Evolutionary conservation across 2,888 invertebrate species (phyloP).

Genomic region (Lepidochitona cinerea): DNA sequence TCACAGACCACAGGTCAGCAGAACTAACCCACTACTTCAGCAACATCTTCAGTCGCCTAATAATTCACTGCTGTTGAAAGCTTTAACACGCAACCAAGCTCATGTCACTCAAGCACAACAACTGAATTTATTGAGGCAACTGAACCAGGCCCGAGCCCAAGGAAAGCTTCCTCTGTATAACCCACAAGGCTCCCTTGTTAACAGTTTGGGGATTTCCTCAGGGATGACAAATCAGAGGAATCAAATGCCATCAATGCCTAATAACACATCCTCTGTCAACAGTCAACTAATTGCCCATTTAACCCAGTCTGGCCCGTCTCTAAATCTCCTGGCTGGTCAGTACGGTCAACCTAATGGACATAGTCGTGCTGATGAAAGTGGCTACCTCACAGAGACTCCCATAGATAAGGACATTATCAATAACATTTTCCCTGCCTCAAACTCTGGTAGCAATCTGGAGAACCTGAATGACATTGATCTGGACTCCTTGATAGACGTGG

Average conservation of each 20-base stretch:
- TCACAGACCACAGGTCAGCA: background rate
- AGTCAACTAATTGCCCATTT: constrained; percentile 10
- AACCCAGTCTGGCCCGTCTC: background rate
- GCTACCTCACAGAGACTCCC: background rate
- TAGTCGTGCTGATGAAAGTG: background rate
- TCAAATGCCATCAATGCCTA: background rate
- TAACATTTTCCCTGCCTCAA: background rate
- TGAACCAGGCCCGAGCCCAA: constrained; percentile 11
- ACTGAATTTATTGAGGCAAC: background rate
- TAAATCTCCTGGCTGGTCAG: background rate
- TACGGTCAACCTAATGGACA: background rate
- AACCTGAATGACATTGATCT: constrained; percentile 3
- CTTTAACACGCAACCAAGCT: constrained; percentile 48
- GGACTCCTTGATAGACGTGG: background rate
- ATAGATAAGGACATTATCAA: background rate
- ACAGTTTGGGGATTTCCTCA: constrained; percentile 14
- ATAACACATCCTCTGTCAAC: constrained; percentile 11
- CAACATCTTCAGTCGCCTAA: constrained; percentile 50
- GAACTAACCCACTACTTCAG: constrained; percentile 31
- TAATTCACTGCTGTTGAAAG: constrained; percentile 57
- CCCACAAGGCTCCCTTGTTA: constrained; percentile 18
- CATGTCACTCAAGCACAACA: background rate
- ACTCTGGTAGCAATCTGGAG: background rate
- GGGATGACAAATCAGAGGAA: constrained; percentile 2
- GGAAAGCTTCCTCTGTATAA: constrained; percentile 6